phyloP scores from a whole-genome alignment of 2,888 invertebrate species.

The Acrobasis suavella region DNA sequence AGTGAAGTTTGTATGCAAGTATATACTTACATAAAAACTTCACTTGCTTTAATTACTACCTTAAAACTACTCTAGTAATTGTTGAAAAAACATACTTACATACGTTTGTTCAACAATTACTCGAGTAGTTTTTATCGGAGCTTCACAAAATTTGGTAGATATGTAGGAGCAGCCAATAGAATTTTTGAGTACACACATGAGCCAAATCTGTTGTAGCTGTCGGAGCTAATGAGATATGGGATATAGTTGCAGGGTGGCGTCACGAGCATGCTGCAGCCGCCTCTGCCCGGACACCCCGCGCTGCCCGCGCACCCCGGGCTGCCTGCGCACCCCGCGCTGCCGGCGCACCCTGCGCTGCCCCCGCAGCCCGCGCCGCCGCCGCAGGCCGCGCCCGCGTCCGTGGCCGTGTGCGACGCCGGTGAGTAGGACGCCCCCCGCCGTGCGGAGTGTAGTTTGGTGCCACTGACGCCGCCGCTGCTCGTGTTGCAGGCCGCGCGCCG shows the following conservation, averaged over 20 bases:
- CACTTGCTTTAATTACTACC: too few relatives aligned
- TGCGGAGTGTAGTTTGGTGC: not conserved
- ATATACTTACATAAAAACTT: too few relatives aligned
- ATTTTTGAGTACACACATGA: too few relatives aligned
- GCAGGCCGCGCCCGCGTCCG: conserved; percentile 23
- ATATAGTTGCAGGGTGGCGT: conserved; percentile 86
- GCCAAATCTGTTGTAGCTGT: too few relatives aligned
- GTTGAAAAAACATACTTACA: too few relatives aligned
- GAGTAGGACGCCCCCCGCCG: conserved; percentile 4
- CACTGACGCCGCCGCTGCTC: conserved; percentile 44
- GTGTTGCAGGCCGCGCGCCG: conserved; percentile 54
- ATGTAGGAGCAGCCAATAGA: too few relatives aligned
- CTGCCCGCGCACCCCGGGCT: conserved; percentile 77
- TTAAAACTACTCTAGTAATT: too few relatives aligned
- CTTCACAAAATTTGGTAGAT: too few relatives aligned
- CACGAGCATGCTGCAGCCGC: conserved; percentile 70
- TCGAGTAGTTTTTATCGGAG: too few relatives aligned
- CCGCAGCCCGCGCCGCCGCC: conserved; percentile 68
- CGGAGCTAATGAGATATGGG: too few relatives aligned
- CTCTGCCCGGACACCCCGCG: conserved; percentile 84
- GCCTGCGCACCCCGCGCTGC: conserved; percentile 76
- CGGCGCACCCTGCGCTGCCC: conserved; percentile 83
- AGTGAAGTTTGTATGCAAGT: too few relatives aligned
- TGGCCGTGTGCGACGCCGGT: conserved; percentile 58
- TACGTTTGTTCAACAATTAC: too few relatives aligned